Evolutionary conservation across 2,113 vertebrate genomes (phyloP), one percentile per base, ranked within the genome.

Genomic region (Heterochromis multidens): DNA sequence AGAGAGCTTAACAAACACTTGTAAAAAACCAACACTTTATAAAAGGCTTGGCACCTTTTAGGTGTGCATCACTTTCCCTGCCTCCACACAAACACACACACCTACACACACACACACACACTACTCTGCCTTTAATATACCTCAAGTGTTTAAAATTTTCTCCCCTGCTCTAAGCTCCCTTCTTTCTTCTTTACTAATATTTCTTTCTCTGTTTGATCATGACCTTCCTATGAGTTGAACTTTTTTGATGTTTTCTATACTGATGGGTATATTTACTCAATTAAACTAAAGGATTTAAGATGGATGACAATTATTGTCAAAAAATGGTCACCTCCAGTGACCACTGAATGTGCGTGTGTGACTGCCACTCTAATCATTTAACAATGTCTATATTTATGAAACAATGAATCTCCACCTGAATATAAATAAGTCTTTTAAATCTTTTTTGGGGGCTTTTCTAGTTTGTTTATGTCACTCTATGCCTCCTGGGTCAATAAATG

Each of bases 1-100:
- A 77, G 87, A 89, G 86, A 93, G 67, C 72, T 93, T 89, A 89
- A 86, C 82, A 76, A 91, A 87, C 85, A 90, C 59, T 89, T 88
- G 79, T 60, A 54, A 79, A 88, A 91, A 84, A 74, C 12, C 79
- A 89, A 87, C 72, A 88, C 84, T 78, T n/a, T 82, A 84, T 84
- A 85, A 88, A 90, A 87, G 80, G 87, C 65, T 90, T 65, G 79
- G 84, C 82, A 86, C 87, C 59, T 92, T 92, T 90, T 65, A 85
- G 79, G 82, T 87, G 37, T 61, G 40, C 56, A 81, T 88, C 83
- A 84, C 86, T 82, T 89, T 85, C 7, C 25, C 61, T n/a, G 72
- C 79, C 52, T 89, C 57, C 25, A 27, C 13, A 31, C 7, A 79
- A 17, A 59, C 27, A 72, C 23, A 49, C 65, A 29, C 25, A 72